Base-by-base conservation (phyloP, 2,888 invertebrate species). In the Eristalinus aeneus region DNA sequence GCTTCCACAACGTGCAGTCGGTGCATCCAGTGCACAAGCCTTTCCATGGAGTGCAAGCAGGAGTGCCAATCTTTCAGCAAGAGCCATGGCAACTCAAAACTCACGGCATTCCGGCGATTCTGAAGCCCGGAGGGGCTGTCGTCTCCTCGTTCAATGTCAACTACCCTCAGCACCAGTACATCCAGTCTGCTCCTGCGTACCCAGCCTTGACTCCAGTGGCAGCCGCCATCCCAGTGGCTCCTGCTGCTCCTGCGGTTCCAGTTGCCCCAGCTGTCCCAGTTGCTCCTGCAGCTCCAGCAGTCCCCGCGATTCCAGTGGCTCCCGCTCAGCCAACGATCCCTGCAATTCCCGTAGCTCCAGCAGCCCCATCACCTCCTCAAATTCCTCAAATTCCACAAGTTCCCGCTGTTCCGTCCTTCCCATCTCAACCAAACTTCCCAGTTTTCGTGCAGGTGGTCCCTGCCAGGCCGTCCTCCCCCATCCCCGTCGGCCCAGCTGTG, bases 111-210 rank as follows among this genome's bases (percentile, higher is more conserved):
- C 90, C 91, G 0, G 92, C 88, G 60, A 88, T 91, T 23, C 87
- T 92, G 23, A 90, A 91, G 36, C 92, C 92, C 0, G 92, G 92
- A 39, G 90, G 90, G 31, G 92, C 92, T 1, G 88, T 91, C 0
- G 91, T 92, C 31, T 90, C 90, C 36, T 91, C 92, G 0, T 91
- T 91, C 81, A 91, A 90, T 80, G 91, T 91, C 32, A 92, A 91
- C 75, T 92, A 91, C 81, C 92, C 92, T 5, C 90, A 90, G 23
- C 61, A 84, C 31, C 91, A 90, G n/a, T 89, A 89, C 79, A 32
- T 90, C 23, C 91, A 90, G 5, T 89, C 89, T 58, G 81, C 88
- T 4, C 84, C 88, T 9, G 83, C 87, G 81, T 36, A 69, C 11
- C 80, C 88, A 16, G 9, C 63, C 27, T 23, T 77, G 56, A 9